Conservation (phyloP, 2,113 vertebrate species). For the Podocnemis expansa region DNA sequence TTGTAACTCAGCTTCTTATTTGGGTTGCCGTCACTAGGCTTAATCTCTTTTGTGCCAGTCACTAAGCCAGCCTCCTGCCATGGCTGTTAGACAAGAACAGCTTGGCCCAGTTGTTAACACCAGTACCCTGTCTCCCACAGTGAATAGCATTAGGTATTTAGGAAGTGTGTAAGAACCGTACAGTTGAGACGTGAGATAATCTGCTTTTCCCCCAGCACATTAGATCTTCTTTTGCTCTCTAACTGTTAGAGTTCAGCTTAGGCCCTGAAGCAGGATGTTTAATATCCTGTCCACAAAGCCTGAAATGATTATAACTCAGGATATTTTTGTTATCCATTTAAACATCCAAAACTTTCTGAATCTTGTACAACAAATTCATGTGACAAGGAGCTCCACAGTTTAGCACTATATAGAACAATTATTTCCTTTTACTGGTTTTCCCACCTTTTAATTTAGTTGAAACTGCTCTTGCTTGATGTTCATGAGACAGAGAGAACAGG, state of each 20-base stretch:
- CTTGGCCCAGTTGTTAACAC: background rate
- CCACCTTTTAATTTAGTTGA: background rate
- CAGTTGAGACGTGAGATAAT: background rate
- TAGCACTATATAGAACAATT: background rate
- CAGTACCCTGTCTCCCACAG: background rate
- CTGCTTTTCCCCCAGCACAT: background rate
- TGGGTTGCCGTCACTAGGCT: background rate
- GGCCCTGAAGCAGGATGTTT: background rate
- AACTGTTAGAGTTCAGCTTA: background rate
- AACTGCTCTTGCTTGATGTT: background rate
- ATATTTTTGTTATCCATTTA: background rate
- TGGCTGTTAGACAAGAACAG: background rate
- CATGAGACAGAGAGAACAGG: background rate
- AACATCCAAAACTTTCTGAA: background rate
- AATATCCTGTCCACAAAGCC: background rate
- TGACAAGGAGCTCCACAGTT: background rate
- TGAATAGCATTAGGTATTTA: background rate
- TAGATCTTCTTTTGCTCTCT: background rate
- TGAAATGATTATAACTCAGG: background rate
- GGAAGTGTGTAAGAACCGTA: background rate
- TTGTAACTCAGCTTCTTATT: background rate
- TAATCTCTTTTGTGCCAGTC: background rate
- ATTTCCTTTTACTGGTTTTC: background rate
- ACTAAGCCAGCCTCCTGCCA: no score
- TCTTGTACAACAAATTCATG: background rate